Base-by-base conservation (phyloP, 2,888 invertebrate species). In the Encarsia formosa region DNA sequence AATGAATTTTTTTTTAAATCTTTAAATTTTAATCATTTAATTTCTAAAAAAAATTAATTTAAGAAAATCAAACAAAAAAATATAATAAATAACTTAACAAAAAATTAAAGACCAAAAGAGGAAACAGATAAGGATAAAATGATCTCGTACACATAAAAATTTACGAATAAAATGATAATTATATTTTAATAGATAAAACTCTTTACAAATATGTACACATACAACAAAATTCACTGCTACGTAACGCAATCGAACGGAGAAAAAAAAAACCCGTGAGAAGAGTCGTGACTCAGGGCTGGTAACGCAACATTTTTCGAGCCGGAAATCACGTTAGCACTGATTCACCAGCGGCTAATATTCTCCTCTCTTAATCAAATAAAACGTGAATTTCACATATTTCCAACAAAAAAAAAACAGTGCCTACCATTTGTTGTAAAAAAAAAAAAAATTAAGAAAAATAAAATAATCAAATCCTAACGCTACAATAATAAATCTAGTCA, bases 181-280 rank as follows among this genome's bases (percentile, higher is more conserved):
- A 65, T 65, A 65, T 70, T 69, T 24, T 68, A 68, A 68, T 70
- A 55, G 62, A 65, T 70, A 67, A n/a, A 69, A 69, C 61, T 68
- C 66, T 71, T 68, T 69, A 72, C 69, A 71, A 66, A 67, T 72
- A 72, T 71, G 59, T 70, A 71, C 68, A n/a, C n/a, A 67, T 66
- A 61, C 59, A 71, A 71, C 66, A 65, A 63, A 69, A 67, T 50
- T 15, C 15, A 34, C 16, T 18, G 18, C 20, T 15, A 32, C 31
- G 13, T 19, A 32, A n/a, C 32, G 18, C 44, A 1, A 42, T 32
- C 29, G 37, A 13, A 23, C 23, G 39, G 26, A 37, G 34, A 34
- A 29, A 20, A 40, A 23, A 40, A 16, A 5, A 3, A 40, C n/a
- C 11, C n/a, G 8, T 38, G 11, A 4, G 6, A 23, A 38, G 31